phyloP scores from a whole-genome alignment of 1,140 invertebrate species.

The Psix sp. region DNA sequence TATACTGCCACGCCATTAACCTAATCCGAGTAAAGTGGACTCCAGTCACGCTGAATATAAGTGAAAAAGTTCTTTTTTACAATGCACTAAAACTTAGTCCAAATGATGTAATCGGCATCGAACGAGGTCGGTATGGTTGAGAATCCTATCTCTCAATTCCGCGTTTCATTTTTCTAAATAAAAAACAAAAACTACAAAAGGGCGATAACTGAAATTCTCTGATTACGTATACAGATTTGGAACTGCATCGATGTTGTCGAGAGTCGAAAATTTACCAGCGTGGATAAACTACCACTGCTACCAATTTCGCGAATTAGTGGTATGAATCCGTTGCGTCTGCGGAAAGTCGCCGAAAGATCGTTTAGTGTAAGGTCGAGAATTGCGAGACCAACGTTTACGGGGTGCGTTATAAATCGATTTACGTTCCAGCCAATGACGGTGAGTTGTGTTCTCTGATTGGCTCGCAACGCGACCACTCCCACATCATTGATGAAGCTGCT shows the following conservation, averaged over 20 bases:
- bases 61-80: conserved; percentile 36
- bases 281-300: conserved; percentile 47
- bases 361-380: conserved; percentile 64
- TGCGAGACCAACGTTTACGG: conserved; percentile 54
- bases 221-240: too few relatives aligned
- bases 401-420: conserved; percentile 76
- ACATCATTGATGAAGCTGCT: conserved; percentile 66
- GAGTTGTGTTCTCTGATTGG: conserved; percentile 73
- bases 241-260: too few relatives aligned
- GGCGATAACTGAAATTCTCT: not conserved
- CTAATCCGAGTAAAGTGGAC: conserved; percentile 48
- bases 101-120: conserved; percentile 20
- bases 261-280: conserved; percentile 23
- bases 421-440: conserved; percentile 71
- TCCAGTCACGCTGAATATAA: conserved; percentile 28
- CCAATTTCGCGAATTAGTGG: conserved; percentile 68
- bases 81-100: conserved; percentile 44
- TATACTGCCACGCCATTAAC: conserved; percentile 52
- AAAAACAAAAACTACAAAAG: conserved; percentile 4
- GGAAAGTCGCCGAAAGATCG: conserved; percentile 64
- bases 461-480: conserved; percentile 70
- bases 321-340: conserved; percentile 56
- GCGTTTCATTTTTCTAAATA: too few relatives aligned
- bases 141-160: too few relatives aligned
- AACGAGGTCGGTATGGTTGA: conserved; percentile 14